A percentile compares a stretch with the other conserved stretches of the same genome.
Evolutionary conservation across 2,797 vertebrate species (phyloP).

Genomic region (Botia almorhae): DNA sequence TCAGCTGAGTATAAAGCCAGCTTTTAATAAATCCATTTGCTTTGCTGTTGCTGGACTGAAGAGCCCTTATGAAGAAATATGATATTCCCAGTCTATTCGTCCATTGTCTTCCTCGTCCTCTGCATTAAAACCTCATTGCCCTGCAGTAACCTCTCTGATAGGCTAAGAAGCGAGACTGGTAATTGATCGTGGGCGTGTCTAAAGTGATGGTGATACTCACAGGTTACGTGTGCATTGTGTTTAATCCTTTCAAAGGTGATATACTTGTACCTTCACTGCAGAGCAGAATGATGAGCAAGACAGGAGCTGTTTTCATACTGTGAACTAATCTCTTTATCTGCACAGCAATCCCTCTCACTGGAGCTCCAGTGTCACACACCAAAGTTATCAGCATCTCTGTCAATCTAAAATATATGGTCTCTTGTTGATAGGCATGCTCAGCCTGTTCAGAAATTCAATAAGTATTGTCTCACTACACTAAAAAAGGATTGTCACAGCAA

Average conservation of each 20-base stretch:
- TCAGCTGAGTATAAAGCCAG: constrained; percentile 61
- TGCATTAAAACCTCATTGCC: constrained; percentile 41
- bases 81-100: constrained; percentile 62
- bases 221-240: constrained; percentile 14
- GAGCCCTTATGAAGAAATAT: constrained; percentile 44
- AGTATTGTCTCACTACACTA: constrained; percentile 4
- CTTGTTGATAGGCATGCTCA: constrained; percentile 2
- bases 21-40: constrained; percentile 54
- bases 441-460: constrained; percentile 30
- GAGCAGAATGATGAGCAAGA: constrained; percentile 19
- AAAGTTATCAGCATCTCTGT: constrained; percentile 43
- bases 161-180: not conserved
- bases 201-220: constrained; percentile 1
- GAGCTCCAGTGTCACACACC: constrained; percentile 22
- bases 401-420: constrained; percentile 18
- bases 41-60: constrained; percentile 45
- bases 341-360: constrained; percentile 25
- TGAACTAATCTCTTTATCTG: constrained; percentile 54
- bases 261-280: constrained; percentile 38
- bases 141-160: constrained; percentile 28
- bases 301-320: constrained; percentile 31
- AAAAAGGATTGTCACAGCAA: too few relatives aligned
- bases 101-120: constrained; percentile 60
- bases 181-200: not conserved
- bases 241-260: constrained; percentile 50